Base-by-base conservation (phyloP, 2,888 invertebrate genomes). In the Drosophila percnosoma region DNA sequence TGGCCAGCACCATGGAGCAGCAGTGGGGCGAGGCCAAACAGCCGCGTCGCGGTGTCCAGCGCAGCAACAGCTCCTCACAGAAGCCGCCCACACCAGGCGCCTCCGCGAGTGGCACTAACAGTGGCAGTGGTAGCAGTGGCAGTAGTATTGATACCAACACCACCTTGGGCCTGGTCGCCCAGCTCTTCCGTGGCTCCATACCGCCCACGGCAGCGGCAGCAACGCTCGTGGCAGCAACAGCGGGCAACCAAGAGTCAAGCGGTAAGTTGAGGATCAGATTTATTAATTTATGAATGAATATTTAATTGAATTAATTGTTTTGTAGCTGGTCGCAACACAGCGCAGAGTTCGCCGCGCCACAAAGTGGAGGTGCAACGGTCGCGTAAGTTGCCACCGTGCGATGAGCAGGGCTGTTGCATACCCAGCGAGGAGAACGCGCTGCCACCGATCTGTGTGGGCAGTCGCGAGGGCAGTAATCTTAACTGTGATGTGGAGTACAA, bases 1-100 rank as follows among this genome's bases (percentile, higher is more conserved):
- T 97, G 87, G 96, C 97, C 68, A 96, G 96, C 92, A 88, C 91
- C 70, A 94, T 96, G 78, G 96, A 97, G 91, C 95, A 94, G 88
- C 94, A 94, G 90, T 95, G 95, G 94, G 93, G 94, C 79, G 94
- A 94, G 82, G 88, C 93, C 76, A 93, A 94, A 75, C 93, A 93
- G 74, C 89, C 92, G 10, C 82, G 92, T 10, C 82, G 92, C 10
- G 89, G 85, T 4, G 27, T 89, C 0, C 89, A 86, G 36, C 81
- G 89, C 15, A 83, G 78, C 62, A 88, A 87, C 24, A 83, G 66
- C 36, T 2, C 45, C 21, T 24, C 45, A 21, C 80, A 77, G 8
- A 87, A 83, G 38, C 88, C 90, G 2, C 69, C 89, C 4, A 90
- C 92, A 0, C 90, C 91, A 0, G 83, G 79, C 1, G 73, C 82